Conservation (phyloP, 2,113 vertebrate species). For the Eretmochelys imbricata region DNA sequence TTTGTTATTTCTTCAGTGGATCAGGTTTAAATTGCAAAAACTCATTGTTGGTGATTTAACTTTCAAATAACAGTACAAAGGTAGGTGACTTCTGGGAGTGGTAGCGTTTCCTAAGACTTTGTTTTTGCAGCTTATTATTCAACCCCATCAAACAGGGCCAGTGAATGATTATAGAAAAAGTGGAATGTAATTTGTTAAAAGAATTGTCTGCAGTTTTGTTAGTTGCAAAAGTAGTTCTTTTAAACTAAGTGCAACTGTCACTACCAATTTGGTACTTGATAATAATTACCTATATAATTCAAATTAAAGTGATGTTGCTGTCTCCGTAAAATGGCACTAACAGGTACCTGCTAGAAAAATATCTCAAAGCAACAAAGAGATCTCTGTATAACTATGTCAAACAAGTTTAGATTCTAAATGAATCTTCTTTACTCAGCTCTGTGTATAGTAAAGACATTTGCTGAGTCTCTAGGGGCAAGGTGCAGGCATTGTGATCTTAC, state of each 20-base stretch:
- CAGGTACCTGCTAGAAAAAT: neutral
- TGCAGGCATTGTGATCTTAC: accelerated
- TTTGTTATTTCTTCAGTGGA: neutral
- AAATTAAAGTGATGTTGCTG: conserved; percentile 5
- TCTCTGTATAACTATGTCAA: neutral
- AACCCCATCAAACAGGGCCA: conserved; percentile 4
- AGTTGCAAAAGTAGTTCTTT: conserved; percentile 1
- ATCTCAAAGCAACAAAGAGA: neutral
- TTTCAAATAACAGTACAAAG: neutral
- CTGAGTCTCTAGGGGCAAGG: neutral
- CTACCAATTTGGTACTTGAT: neutral
- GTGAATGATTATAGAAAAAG: conserved; percentile 9
- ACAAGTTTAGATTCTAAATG: neutral
- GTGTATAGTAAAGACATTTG: neutral
- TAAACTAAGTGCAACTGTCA: neutral
- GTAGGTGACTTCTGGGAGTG: neutral
- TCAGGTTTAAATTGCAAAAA: neutral
- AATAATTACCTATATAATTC: neutral
- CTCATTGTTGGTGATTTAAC: neutral
- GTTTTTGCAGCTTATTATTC: conserved; percentile 6
- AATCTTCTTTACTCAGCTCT: accelerated
- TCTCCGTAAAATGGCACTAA: neutral
- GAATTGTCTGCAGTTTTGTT: conserved; percentile 8
- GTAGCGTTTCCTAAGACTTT: neutral
- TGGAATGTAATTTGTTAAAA: conserved; percentile 36